Evolutionary conservation across 2,113 vertebrate species (phyloP).

Genomic region (Eublepharis macularius): DNA sequence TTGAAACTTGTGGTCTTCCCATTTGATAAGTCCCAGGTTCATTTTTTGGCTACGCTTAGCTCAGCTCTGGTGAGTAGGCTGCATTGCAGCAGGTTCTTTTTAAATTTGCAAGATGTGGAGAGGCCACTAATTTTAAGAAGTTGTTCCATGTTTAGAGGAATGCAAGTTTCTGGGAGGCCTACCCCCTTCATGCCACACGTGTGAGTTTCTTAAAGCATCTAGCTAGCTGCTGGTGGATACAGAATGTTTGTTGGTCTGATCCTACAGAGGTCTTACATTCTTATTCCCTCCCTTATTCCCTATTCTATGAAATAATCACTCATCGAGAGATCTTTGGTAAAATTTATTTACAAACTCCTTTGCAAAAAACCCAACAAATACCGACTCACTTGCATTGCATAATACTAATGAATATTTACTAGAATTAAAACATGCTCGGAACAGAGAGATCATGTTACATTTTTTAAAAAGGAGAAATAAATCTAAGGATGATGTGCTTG

Average conservation of each 20-base stretch:
- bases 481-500: neutral
- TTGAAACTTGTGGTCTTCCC: neutral
- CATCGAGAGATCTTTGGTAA: neutral
- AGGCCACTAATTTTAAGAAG: neutral
- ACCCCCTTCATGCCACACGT: neutral
- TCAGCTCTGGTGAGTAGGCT: too few relatives aligned
- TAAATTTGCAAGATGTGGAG: neutral
- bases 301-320: neutral
- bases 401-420: slow-evolving; percentile 20
- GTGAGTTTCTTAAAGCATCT: neutral
- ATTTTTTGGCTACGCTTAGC: too few relatives aligned
- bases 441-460: slow-evolving; percentile 9
- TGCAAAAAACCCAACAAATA: slow-evolving; percentile 32
- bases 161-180: neutral
- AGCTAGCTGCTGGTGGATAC: neutral
- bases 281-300: neutral
- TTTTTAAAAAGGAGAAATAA: neutral
- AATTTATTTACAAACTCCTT: slow-evolving; percentile 22
- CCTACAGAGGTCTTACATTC: neutral
- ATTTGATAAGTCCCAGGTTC: neutral
- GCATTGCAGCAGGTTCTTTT: too few relatives aligned
- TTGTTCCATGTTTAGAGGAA: neutral
- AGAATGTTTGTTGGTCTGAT: neutral
- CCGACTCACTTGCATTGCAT: slow-evolving; percentile 27
- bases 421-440: neutral